Evolutionary conservation across 2,113 vertebrate genomes (phyloP).

Genomic region (Excalfactoria chinensis): DNA sequence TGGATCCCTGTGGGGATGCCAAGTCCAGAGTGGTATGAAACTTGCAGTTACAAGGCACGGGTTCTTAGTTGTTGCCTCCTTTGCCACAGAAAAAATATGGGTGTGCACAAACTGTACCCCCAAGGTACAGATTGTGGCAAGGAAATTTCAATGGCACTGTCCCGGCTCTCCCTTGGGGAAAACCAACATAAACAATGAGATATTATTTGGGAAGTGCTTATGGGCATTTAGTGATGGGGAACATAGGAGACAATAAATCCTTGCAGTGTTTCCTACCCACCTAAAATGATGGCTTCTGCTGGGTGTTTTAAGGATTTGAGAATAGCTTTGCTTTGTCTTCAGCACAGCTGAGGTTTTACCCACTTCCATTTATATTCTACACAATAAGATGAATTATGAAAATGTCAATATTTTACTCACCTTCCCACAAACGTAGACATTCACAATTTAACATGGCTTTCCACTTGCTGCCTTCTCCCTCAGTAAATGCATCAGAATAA

Average conservation of each 20-base stretch:
- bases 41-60: not conserved
- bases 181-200: conserved; percentile 34
- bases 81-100: not conserved
- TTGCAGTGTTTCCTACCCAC: not conserved
- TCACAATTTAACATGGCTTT: not conserved
- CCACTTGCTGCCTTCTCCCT: not conserved
- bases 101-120: not conserved
- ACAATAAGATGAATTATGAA: conserved; percentile 14
- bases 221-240: not conserved
- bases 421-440: not conserved
- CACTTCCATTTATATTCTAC: not conserved
- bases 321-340: conserved; percentile 2
- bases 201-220: conserved; percentile 18
- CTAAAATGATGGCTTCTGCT: conserved; percentile 39
- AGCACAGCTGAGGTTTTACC: conserved; percentile 16
- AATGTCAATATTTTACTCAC: not conserved
- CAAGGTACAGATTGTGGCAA: not conserved
- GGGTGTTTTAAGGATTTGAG: not conserved
- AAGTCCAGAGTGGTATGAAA: rapidly evolving
- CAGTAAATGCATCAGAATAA: not conserved
- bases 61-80: not conserved
- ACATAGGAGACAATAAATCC: conserved; percentile 42
- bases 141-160: conserved; percentile 1
- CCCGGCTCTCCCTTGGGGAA: not conserved
- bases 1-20: not conserved